Evolutionary conservation across 1,140 invertebrate species (phyloP), one percentile per base, ranked within the genome.

Genomic region (Camponotus floridanus): DNA sequence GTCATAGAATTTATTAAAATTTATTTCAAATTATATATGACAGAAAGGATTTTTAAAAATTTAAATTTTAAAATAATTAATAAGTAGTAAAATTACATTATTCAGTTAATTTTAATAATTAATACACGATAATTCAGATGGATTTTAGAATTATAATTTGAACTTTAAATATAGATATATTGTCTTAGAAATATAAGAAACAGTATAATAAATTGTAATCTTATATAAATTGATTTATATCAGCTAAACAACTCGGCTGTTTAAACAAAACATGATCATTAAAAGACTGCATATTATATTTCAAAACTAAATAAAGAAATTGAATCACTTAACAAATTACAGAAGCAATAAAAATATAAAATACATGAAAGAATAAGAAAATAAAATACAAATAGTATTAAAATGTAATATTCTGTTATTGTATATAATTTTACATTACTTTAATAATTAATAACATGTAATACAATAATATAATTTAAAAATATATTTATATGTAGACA

Each of bases 401-500:
- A 55, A 79, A 39, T 26, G 18, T 3, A 39, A 36, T 42, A 70
- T 26, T 36, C 9, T 39, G 5, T 26, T 45, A 0, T 78, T 79
- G 3, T 7, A 67, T 6, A 70, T 61, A 83, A 74, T 61, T 39
- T 81, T 73, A 57, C 21, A 18, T 81, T 13, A 11, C 1, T 7
- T 45, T 74, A 42, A 36, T 73, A 36, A 45, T 83, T 70, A 70
- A 42, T 73, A 73, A 80, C 57, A 13, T 62, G 3, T 45, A 36
- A 33, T 2, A 1, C 3, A 26, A 64, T 61, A 83, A 74, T 39
- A 74, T 39, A 36, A 81, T 48, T 39, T 36, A 26, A 31, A 42
- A 61, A 51, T 51, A 8, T 48, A 68, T 31, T 79, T 67, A 8
- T 55, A 51, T 11, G 2, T n/a, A 57, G 6, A 33, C 36, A 81